These are phyloP conservation scores for Montipora capricornis DNA, from an alignment of 64 coral and sea anemone species.

Conservation along the genomic window DNA sequence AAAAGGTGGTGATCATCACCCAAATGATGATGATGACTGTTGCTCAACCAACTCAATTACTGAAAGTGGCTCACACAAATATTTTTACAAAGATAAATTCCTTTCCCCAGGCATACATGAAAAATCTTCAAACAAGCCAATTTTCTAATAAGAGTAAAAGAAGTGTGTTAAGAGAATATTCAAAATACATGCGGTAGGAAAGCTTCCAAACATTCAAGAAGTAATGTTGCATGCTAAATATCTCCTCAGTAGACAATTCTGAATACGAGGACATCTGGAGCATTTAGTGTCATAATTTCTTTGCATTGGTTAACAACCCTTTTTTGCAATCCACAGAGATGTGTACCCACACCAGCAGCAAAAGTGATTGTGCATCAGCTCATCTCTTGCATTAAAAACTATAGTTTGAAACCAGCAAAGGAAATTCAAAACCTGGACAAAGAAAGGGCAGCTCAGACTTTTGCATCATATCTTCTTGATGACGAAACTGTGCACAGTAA, in stretches of 20 bases:
- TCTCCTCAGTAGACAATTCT: not conserved
- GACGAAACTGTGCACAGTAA: constrained; percentile 1
- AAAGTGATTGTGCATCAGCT: constrained; percentile 35
- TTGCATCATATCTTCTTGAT: not conserved
- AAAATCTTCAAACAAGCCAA: constrained; percentile 10
- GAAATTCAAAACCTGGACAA: not conserved
- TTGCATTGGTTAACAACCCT: constrained; percentile 1
- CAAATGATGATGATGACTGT: constrained; percentile 19
- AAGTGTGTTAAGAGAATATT: constrained; percentile 12
- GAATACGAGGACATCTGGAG: constrained; percentile 4
- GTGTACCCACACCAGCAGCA: constrained; percentile 19
- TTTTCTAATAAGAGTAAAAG: constrained; percentile 11
- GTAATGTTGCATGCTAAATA: constrained; percentile 5
- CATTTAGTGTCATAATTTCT: constrained; percentile 1
- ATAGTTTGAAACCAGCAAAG: constrained; percentile 2
- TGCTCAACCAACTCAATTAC: constrained; percentile 3
- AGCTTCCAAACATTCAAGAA: not conserved
- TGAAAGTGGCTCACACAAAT: constrained; percentile 25
- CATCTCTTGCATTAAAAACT: constrained; percentile 28
- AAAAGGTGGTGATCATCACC: constrained; percentile 13
- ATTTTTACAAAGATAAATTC: constrained; percentile 7
- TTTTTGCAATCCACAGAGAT: constrained; percentile 6
- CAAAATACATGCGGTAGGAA: not conserved
- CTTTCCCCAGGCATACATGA: constrained; percentile 6
- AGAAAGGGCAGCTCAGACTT: constrained; percentile 18